Percentiles rank a stretch among this genome's conserved stretches.
phyloP scores from a whole-genome alignment of 1,140 invertebrate species.

The Saxidomus purpurata region DNA sequence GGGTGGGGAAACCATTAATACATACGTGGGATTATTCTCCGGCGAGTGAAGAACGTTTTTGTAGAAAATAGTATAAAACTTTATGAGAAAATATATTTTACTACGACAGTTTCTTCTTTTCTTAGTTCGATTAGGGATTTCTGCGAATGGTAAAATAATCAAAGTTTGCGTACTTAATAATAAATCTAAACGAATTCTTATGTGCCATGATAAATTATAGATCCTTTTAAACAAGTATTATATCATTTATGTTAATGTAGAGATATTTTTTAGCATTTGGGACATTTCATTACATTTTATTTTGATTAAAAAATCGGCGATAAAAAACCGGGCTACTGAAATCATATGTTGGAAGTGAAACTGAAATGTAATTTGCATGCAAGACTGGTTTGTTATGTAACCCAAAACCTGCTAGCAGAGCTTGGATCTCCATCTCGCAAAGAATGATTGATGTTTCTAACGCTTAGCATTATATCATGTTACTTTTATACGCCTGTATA shows the following conservation, averaged over 20 bases:
- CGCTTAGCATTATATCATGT: slow-evolving; percentile 31
- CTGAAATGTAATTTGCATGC: no score
- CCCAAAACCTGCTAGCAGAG: slow-evolving; percentile 3
- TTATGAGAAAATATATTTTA: not conserved
- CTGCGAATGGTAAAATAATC: not conserved
- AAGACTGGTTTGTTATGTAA: slow-evolving; percentile 53
- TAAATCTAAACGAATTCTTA: no score
- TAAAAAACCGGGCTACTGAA: no score
- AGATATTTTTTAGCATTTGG: no score
- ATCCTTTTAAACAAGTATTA: no score
- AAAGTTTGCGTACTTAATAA: not conserved
- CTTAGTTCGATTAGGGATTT: not conserved
- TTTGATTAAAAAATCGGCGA: no score
- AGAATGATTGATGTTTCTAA: slow-evolving; percentile 41
- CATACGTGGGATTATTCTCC: slow-evolving; percentile 46
- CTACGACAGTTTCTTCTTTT: not conserved
- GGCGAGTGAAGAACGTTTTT: not conserved
- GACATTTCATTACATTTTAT: no score
- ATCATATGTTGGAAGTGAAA: no score
- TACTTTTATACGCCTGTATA: slow-evolving; percentile 45
- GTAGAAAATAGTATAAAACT: not conserved
- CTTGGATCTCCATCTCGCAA: not conserved
- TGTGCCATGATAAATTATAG: no score
- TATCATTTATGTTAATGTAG: no score
- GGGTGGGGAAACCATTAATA: slow-evolving; percentile 57